phyloP scores from a whole-genome alignment of 2,113 vertebrate species.

The Microtus oregoni region DNA sequence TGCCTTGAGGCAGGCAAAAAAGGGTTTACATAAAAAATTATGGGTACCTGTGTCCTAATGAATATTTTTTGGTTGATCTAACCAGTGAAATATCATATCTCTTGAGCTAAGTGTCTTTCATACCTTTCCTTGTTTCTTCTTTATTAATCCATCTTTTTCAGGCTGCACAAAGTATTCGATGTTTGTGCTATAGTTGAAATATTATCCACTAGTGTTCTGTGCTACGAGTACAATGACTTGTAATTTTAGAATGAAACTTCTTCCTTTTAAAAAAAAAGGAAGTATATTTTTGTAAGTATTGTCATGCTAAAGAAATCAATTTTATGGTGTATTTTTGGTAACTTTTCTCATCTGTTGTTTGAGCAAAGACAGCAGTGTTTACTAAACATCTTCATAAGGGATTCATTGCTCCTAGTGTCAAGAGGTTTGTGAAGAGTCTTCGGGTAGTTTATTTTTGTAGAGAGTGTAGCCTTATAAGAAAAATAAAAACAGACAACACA shows the following conservation, averaged over 20 bases:
- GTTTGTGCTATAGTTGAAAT: not conserved
- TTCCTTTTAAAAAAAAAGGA: too few relatives aligned
- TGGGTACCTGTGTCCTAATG: not conserved
- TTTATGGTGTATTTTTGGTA: not conserved
- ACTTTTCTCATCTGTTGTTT: not conserved
- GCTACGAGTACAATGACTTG: not conserved
- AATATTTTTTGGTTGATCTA: not conserved
- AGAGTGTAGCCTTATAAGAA: not conserved
- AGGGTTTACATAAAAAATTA: not conserved
- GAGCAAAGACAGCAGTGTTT: not conserved
- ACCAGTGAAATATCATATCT: not conserved
- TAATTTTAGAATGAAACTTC: not conserved
- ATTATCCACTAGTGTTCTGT: not conserved
- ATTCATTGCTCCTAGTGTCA: not conserved
- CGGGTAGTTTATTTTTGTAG: not conserved
- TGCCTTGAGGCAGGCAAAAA: not conserved
- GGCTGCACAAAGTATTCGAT: not conserved
- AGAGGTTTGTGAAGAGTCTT: not conserved
- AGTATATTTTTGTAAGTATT: not conserved
- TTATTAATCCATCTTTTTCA: not conserved
- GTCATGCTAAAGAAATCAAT: not conserved
- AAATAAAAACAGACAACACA: not conserved
- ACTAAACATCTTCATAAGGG: not conserved
- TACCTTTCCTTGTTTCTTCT: not conserved
- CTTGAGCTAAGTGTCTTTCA: accelerated